Conservation (phyloP, 1,140 invertebrate species). For the Xylocopa sonorina region DNA sequence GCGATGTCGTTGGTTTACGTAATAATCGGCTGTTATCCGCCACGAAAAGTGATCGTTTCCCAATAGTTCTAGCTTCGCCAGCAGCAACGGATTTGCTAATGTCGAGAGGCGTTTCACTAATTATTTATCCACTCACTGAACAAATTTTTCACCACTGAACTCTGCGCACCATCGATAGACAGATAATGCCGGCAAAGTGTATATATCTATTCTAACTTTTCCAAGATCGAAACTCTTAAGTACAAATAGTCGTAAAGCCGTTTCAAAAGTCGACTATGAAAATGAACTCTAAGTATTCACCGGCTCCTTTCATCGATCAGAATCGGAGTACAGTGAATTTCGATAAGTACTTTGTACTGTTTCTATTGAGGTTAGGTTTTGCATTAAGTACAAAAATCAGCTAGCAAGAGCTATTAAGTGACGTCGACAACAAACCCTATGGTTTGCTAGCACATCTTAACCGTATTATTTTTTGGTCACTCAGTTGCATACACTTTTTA, state of each 20-base stretch:
- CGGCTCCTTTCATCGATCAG: neutral
- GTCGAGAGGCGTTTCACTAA: constrained; percentile 20
- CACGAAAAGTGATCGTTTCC: neutral
- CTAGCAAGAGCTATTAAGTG: neutral
- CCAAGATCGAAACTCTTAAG: constrained; percentile 26
- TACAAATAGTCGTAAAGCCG: neutral
- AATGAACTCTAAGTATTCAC: neutral
- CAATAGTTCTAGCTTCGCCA: neutral
- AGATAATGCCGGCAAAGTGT: constrained; percentile 26
- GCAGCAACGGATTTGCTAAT: neutral
- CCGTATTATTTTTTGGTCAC: constrained; percentile 1
- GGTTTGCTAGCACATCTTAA: neutral
- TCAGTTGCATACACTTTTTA: neutral
- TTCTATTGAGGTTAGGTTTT: constrained; percentile 43
- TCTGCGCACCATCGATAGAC: constrained; percentile 16
- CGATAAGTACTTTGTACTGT: constrained; percentile 9
- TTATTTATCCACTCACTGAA: neutral
- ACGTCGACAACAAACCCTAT: constrained; percentile 3
- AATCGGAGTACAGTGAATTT: neutral
- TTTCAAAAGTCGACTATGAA: neutral
- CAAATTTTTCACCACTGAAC: constrained; percentile 33
- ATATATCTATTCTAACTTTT: too few relatives aligned
- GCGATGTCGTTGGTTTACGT: constrained; percentile 27
- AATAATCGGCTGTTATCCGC: constrained; percentile 2
- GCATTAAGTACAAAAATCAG: constrained; percentile 43